Conservation (phyloP, 2,797 vertebrate species). For the Acrossocheilus fasciatus region DNA sequence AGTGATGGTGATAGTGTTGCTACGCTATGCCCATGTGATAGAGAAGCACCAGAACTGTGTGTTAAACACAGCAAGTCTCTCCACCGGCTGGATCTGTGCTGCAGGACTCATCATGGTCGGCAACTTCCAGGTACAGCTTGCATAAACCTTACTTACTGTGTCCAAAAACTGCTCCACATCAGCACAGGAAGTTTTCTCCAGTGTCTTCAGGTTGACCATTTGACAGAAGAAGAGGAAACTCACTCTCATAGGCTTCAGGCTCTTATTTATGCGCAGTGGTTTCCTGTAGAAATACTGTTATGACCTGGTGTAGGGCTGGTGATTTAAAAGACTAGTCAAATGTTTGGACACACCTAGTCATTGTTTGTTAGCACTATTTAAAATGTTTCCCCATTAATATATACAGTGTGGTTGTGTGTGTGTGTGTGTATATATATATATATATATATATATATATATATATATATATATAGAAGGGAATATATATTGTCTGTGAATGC, state of each 20-base stretch:
- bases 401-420: too few relatives aligned
- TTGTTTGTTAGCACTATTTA: too few relatives aligned
- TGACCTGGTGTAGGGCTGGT: too few relatives aligned
- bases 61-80: constrained; percentile 87
- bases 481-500: too few relatives aligned
- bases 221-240: not conserved
- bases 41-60: constrained; percentile 86
- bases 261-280: not conserved
- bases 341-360: too few relatives aligned
- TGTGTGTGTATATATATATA: too few relatives aligned
- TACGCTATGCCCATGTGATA: constrained; percentile 88
- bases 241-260: not conserved
- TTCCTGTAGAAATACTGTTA: constrained; percentile 7
- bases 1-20: constrained; percentile 89
- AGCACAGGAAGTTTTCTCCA: not conserved
- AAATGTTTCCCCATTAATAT: too few relatives aligned
- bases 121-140: constrained; percentile 86
- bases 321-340: too few relatives aligned
- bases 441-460: too few relatives aligned
- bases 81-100: constrained; percentile 87
- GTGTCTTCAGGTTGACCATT: not conserved
- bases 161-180: not conserved
- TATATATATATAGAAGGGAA: too few relatives aligned
- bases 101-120: constrained; percentile 91
- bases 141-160: not conserved